Evolutionary conservation across 2,888 invertebrate species (phyloP).

Genomic region (Cynaeus angustus): DNA sequence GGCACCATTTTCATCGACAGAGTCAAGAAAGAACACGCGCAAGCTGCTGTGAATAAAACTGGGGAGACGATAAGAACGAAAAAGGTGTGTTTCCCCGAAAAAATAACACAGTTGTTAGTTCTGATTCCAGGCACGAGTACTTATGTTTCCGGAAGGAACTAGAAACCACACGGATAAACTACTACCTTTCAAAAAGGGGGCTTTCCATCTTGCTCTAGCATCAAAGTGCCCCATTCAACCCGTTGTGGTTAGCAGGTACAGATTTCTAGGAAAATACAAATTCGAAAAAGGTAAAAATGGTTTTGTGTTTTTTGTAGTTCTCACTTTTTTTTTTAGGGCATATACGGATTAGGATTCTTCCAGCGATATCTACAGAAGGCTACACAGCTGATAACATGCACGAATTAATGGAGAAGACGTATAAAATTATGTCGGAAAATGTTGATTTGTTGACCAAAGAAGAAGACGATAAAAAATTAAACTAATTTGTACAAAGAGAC

Average conservation of each 20-base stretch:
- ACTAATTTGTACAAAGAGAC: no score
- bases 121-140: conserved; percentile 79
- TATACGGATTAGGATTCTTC: conserved; percentile 82
- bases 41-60: conserved; percentile 82
- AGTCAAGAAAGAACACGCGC: conserved; percentile 81
- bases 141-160: conserved; percentile 96
- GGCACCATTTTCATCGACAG: conserved; percentile 93
- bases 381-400: conserved; percentile 78
- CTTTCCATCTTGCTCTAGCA: conserved; percentile 93
- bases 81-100: no score
- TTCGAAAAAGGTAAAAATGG: conserved; percentile 77
- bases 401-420: conserved; percentile 79
- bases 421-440: conserved; percentile 79
- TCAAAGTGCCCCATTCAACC: conserved; percentile 91
- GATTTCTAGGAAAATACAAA: conserved; percentile 75
- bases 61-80: conserved; percentile 78
- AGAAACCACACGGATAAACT: conserved; percentile 84
- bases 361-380: conserved; percentile 80
- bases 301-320: not conserved
- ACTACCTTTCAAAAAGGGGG: conserved; percentile 95
- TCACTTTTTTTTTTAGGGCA: conserved; percentile 73
- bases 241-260: conserved; percentile 89
- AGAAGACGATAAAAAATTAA: conserved; percentile 43
- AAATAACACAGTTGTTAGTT: no score
- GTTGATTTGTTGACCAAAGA: conserved; percentile 74